Conservation (phyloP, 2,888 invertebrate species). For the Acleris laterana region DNA sequence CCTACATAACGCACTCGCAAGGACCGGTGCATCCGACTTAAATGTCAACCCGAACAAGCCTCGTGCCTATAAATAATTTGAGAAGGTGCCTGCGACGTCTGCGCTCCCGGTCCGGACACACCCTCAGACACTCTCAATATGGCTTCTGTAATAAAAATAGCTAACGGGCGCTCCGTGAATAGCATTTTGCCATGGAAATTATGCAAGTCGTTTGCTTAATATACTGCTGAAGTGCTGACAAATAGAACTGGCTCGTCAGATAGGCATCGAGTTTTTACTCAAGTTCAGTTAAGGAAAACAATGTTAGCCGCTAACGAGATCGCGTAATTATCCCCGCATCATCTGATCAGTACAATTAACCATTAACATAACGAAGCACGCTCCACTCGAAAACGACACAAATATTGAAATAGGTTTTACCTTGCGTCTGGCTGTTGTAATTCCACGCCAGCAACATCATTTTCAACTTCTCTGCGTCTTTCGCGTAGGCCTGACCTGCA, state of each 20-base stretch:
- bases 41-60: conserved; percentile 74
- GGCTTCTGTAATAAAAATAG: conserved; percentile 75
- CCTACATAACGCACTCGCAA: conserved; percentile 52
- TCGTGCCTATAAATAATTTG: conserved; percentile 76
- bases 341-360: conserved; percentile 7
- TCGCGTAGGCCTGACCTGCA: conserved; percentile 86
- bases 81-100: conserved; percentile 60
- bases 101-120: conserved; percentile 54
- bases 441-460: conserved; percentile 95
- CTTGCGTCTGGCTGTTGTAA: conserved; percentile 91
- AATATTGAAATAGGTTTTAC: conserved; percentile 64
- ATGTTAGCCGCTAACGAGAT: conserved; percentile 17
- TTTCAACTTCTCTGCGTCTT: conserved; percentile 94
- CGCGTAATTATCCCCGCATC: conserved; percentile 9
- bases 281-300: conserved; percentile 16
- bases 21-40: conserved; percentile 72
- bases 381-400: conserved; percentile 23
- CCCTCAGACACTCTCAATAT: conserved; percentile 56
- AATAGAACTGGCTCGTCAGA: conserved; percentile 8
- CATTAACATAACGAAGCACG: conserved; percentile 24
- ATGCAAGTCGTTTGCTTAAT: conserved; percentile 49
- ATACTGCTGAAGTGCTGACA: too few relatives aligned
- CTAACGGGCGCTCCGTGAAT: conserved; percentile 45
- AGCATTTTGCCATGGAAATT: conserved; percentile 54
- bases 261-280: conserved; percentile 12